Percentiles rank a stretch among this genome's conserved stretches.
Conservation (phyloP, 2,888 invertebrate genomes). For the Drosophila limbata region DNA sequence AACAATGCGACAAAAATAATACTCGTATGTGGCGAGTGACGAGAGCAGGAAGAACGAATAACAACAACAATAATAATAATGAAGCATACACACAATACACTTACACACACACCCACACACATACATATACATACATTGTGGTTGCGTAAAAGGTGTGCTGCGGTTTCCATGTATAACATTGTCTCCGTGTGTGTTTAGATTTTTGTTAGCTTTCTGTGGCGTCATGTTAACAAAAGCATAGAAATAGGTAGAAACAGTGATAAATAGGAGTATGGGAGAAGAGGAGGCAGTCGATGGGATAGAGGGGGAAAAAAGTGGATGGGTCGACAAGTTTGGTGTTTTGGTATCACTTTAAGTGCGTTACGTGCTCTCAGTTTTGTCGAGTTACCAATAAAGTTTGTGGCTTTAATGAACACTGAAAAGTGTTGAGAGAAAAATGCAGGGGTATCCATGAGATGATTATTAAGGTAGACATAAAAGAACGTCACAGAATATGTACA, state of each 20-base stretch:
- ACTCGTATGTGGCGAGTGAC: slow-evolving; percentile 40
- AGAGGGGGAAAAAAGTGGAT: neutral
- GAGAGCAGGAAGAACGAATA: slow-evolving; percentile 55
- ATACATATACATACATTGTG: slow-evolving; percentile 32
- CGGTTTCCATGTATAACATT: slow-evolving; percentile 29
- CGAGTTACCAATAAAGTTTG: slow-evolving; percentile 11
- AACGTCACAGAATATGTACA: neutral
- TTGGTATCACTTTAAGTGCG: slow-evolving; percentile 41
- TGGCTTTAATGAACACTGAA: slow-evolving; percentile 27
- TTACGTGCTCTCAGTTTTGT: slow-evolving; percentile 16
- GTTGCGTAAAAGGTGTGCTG: slow-evolving; percentile 62
- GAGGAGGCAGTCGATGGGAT: neutral
- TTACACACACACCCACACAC: slow-evolving; percentile 28
- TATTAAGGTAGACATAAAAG: slow-evolving; percentile 3
- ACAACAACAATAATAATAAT: slow-evolving; percentile 54
- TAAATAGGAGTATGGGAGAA: neutral
- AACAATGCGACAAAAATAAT: slow-evolving; percentile 77
- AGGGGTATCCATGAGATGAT: neutral
- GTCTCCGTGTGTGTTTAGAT: slow-evolving; percentile 29
- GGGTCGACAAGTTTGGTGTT: slow-evolving; percentile 14
- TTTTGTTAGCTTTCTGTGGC: slow-evolving; percentile 71
- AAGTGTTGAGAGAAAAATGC: neutral
- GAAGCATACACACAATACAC: slow-evolving; percentile 48
- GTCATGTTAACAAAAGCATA: slow-evolving; percentile 75
- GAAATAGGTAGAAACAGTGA: slow-evolving; percentile 40